Base-by-base conservation (phyloP, 2,113 vertebrate genomes). In the Carollia perspicillata region DNA sequence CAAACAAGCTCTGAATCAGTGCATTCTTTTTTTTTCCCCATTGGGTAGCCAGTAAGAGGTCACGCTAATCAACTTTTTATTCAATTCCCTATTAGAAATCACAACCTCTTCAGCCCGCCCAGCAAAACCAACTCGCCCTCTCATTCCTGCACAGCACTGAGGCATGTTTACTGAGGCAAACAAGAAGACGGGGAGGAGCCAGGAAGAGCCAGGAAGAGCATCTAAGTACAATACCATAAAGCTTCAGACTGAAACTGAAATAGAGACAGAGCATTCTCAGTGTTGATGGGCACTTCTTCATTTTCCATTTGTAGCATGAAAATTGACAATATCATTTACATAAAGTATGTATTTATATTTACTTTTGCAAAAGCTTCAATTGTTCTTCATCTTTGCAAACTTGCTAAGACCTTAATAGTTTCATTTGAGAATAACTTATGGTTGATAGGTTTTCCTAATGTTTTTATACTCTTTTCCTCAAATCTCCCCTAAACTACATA, bases 371-470 rank as follows among this genome's bases (percentile, higher is more conserved):
- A 96, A 95, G 97, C 96, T 98, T 97, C 97, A 98, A 98, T 98
- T 98, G 98, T 98, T 97, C 96, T 95, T 55, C 68, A 96, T 95
- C 97, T 97, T 97, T 98, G 96, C 96, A 98, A 98, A 97, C 95
- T 97, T 98, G 93, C 96, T 94, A 95, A 97, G 97, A 97, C 97
- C 98, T 98, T 96, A 97, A 98, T 97, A 86, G 94, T 95, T 98
- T 98, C 97, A 97, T 97, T 98, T 92, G 97, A 92, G 60, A 89
- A 97, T 94, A 96, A 85, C 86, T 92, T 95, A 88, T 83, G 47
- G 74, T 95, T 97, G 97, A 98, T 97, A 95, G 97, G 30, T 47
- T 47, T 97, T 92, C 90, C 95, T 97, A 78, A 83, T 98, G 53
- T 97, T 95, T 94, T 85, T 97, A 68, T 2, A 97, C 49, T 77